Evolutionary conservation across 2,888 invertebrate species (phyloP).

Genomic region (Uropetala carovei): DNA sequence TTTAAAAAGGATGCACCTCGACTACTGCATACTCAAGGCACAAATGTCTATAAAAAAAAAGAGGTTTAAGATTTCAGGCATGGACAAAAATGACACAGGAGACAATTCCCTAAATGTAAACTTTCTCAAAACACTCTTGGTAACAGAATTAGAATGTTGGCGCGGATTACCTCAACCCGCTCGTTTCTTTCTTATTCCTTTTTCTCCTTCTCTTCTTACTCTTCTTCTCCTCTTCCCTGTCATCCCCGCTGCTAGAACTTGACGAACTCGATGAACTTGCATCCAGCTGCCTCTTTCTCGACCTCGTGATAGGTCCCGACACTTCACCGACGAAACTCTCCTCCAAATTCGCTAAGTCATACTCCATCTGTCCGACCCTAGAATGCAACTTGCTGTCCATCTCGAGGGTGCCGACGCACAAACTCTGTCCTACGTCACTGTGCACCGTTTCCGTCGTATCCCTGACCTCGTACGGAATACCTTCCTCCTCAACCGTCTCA

Average conservation of each 20-base stretch:
- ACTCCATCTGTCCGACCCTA: neutral
- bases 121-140: conserved; percentile 46
- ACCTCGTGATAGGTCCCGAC: conserved; percentile 64
- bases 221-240: neutral
- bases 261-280: conserved; percentile 37
- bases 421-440: conserved; percentile 6
- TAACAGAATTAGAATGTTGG: conserved; percentile 11
- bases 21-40: conserved; percentile 57
- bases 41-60: conserved; percentile 45
- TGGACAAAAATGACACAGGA: neutral
- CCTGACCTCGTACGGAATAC: neutral
- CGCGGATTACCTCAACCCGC: conserved; percentile 34
- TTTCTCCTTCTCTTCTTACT: conserved; percentile 31
- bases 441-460: neutral
- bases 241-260: conserved; percentile 8
- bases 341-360: neutral
- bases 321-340: neutral
- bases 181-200: conserved; percentile 7
- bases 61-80: conserved; percentile 41
- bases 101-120: conserved; percentile 31
- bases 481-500: neutral
- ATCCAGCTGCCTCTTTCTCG: conserved; percentile 58
- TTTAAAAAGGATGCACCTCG: neutral
- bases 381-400: neutral
- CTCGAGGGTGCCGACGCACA: neutral